Conservation (phyloP, 2,888 invertebrate genomes). For the Brenthis daphne region DNA sequence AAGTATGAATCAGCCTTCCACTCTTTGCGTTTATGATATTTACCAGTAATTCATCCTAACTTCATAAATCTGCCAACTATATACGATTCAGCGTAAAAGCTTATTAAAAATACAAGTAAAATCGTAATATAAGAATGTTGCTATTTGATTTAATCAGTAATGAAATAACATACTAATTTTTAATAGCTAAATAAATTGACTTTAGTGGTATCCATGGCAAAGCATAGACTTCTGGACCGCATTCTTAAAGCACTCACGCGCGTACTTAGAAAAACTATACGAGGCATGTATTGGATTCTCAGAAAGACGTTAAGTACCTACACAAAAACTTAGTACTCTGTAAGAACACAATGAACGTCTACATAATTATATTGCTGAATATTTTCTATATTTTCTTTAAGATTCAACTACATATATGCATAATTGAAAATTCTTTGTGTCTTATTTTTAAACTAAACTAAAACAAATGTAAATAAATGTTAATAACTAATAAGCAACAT, state of each 20-base stretch:
- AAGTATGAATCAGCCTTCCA: slow-evolving; percentile 46
- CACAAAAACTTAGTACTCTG: slow-evolving; percentile 38
- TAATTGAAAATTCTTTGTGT: not conserved
- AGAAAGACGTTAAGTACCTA: slow-evolving; percentile 33
- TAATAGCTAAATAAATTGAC: slow-evolving; percentile 3
- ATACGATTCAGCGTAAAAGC: slow-evolving; percentile 44
- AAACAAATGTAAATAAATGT: no score
- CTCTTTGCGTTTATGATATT: slow-evolving; percentile 46
- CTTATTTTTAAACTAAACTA: no score
- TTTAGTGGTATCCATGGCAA: slow-evolving; percentile 20
- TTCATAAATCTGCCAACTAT: slow-evolving; percentile 48
- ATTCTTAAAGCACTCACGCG: slow-evolving; percentile 40
- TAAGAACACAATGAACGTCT: slow-evolving; percentile 40
- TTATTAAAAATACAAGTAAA: slow-evolving; percentile 37
- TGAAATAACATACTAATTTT: slow-evolving; percentile 13
- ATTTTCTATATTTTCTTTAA: slow-evolving; percentile 32
- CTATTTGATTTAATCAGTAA: slow-evolving; percentile 23
- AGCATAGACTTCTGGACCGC: slow-evolving; percentile 30
- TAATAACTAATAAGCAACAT: no score
- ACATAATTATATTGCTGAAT: slow-evolving; percentile 37
- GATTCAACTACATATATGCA: slow-evolving; percentile 24
- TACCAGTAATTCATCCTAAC: slow-evolving; percentile 48
- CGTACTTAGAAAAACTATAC: slow-evolving; percentile 39
- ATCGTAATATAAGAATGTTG: not conserved
- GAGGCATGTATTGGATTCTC: slow-evolving; percentile 38